Base-by-base conservation (phyloP, 2,113 vertebrate species). In the Azemiops feae region DNA sequence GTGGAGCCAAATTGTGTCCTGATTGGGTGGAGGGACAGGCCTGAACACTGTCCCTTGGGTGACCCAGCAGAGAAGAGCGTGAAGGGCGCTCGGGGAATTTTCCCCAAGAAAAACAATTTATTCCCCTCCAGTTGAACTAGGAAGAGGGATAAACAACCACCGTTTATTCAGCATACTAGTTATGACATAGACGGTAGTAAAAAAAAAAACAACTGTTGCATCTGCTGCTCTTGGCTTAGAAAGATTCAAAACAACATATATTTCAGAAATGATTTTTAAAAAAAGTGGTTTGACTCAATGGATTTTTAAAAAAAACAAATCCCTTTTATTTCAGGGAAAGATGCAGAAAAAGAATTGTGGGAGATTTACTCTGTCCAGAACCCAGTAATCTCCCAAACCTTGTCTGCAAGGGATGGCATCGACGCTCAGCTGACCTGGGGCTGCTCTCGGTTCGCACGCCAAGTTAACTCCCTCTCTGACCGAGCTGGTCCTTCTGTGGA, bases 281-380 rank as follows among this genome's bases (percentile, higher is more conserved):
- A 55, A 18, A 39, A 81, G 2, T 18, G 5, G n/a, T 74, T 74
- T 39, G 69, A 74, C 2, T 74, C 18, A 81, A 81, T 3, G 7
- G 74, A 22, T 81, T 16, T 50, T 7, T 14, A 7, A 22, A 69
- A 69, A 69, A 2, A 12, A n/a, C n/a, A n/a, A 81, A 10, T 9
- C 74, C 18, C 74, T 81, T 43, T 43, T 43, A 43, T 81, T 43
- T 81, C 74, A 81, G 39, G 74, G 34, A 81, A 43, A 39, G 60
- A 43, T 50, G 10, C 0, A 0, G 8, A 50, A 20, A n/a, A 52
- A 5, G 74, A 39, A 45, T 39, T 25, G 69, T 1, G 10, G 91
- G 3, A 9, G 3, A 74, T 39, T 8, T 34, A 8, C 0, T 0
- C 4, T 0, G 0, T 6, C 0, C 45, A 89, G 90, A 39, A 16